Percentiles rank a stretch among this genome's conserved stretches.
Evolutionary conservation across 2,888 invertebrate species (phyloP).

Genomic region (Panopea generosa): DNA sequence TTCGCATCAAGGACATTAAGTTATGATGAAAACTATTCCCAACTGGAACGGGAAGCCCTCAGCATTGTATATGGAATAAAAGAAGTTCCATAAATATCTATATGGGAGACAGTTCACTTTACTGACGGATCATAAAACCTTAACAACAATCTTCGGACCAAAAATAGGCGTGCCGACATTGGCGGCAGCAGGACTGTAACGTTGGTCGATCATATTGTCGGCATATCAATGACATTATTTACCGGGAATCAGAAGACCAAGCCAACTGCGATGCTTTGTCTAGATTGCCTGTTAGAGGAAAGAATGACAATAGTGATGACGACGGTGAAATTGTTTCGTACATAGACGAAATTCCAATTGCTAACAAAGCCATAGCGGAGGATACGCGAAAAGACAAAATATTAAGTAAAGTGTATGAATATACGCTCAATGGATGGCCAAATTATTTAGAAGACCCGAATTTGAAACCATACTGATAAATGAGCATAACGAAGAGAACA

Average conservation of each 20-base stretch:
- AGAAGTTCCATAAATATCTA: constrained; percentile 84
- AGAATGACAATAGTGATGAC: constrained; percentile 12
- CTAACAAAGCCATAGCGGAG: constrained; percentile 7
- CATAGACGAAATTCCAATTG: constrained; percentile 12
- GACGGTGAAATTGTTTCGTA: constrained; percentile 3
- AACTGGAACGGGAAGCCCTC: constrained; percentile 83
- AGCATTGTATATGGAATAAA: constrained; percentile 81
- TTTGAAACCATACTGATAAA: constrained; percentile 5
- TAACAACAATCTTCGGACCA: constrained; percentile 79
- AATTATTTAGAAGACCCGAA: constrained; percentile 5
- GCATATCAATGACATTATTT: constrained; percentile 79
- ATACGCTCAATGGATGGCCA: constrained; percentile 13
- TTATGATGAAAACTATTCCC: constrained; percentile 81
- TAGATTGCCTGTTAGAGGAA: constrained; percentile 59
- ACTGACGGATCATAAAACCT: constrained; percentile 79
- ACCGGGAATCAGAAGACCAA: constrained; percentile 68
- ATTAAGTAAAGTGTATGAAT: constrained; percentile 1
- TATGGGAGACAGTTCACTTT: constrained; percentile 84
- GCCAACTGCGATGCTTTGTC: constrained; percentile 80
- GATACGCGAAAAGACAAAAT: constrained; percentile 26
- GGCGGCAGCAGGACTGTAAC: constrained; percentile 74
- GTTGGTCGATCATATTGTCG: constrained; percentile 75
- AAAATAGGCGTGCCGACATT: constrained; percentile 73
- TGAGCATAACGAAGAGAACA: constrained; percentile 17
- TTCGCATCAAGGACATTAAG: constrained; percentile 72